Base-by-base conservation (phyloP, 30 jellyfish, hydroid and myxozoan species). In the Catostylus mosaicus region DNA sequence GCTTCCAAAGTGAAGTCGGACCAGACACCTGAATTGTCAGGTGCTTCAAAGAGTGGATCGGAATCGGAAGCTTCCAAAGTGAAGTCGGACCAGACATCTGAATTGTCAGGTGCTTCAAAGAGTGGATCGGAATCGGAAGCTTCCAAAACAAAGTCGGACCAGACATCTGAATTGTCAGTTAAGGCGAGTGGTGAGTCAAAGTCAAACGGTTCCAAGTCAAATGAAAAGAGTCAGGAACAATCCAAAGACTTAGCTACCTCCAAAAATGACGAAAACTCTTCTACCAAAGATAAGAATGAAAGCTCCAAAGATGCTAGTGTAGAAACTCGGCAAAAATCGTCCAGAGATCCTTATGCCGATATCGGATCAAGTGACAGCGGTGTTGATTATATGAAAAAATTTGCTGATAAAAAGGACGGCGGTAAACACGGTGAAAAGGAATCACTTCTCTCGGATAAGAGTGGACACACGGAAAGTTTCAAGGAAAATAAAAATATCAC, bases 331-430 rank as follows among this genome's bases (percentile, higher is more conserved):
- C 65, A 38, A 24, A 48, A 68, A 10, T 12, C 80, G 3, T 10
- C 36, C 5, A 22, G 36, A 59, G 71, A 59, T 18, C 71, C 71
- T 51, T 77, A 77, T 38, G 88, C 88, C 5, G 88, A 77, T 36
- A 77, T 77, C 14, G 88, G 88, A 5, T 31, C 88, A 37, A 54
- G 75, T 26, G 71, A 77, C 59, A 47, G 67, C 24, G 75, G 77
- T 34, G 88, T 31, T 5, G 86, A 56, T 33, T 33, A 74, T 51
- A 22, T 22, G 62, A 51, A 74, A 61, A 73, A 73, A 37, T 73
- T 75, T 33, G 1, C 60, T n/a, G 12, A 67, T 12, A 75, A 52
- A 32, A 10, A 52, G 45, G 83, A 50, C 27, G 72, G 31, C 10
- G 62, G 24, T 12, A 82, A 23, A 10, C 56, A 80, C 46, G 30